Evolutionary conservation across 2,113 vertebrate genomes (phyloP), one percentile per base, ranked within the genome.

Genomic region (Eclectus roratus): DNA sequence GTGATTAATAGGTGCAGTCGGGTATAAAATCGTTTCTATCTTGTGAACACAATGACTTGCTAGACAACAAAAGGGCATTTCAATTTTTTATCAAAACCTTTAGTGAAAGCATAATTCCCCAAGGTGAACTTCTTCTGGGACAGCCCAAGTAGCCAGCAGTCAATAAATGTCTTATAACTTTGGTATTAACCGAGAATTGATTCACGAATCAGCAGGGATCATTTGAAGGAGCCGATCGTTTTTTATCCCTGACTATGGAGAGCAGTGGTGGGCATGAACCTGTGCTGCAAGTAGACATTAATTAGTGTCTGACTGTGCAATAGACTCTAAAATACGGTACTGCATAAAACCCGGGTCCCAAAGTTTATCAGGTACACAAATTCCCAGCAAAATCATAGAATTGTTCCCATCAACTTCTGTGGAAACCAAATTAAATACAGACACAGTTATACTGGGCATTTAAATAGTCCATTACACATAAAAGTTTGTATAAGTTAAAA

Each of bases 31-130:
- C 76, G 78, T 52, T 88, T 94, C 56, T 61, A 72, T 72, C 76
- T 64, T 68, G 58, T 43, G 76, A 92, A 83, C n/a, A 28, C 64
- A 83, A 93, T 21, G 64, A 66, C 88, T 70, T 17, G 68, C 69
- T 81, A 68, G 88, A 58, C 83, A 94, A 92, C 76, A 86, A 92
- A 95, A 92, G 77, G 91, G 68, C 88, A 78, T 77, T 83, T 92
- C 47, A 39, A 83, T 91, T 90, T 88, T 91, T 93, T 83, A 80
- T 86, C 88, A 58, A 90, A 91, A 43, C 77, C 83, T 88, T 71
- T 41, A 18, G 41, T 3, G 44, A 58, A 71, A 85, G 33, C 76
- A 33, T 52, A 50, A 66, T 41, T 72, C 85, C 81, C 74, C 85
- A 66, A 60, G 53, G 68, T 88, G 72, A 88, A 85, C 50, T 18